Evolutionary conservation across 2,113 vertebrate genomes (phyloP).

Genomic region (Oryzias woworae): DNA sequence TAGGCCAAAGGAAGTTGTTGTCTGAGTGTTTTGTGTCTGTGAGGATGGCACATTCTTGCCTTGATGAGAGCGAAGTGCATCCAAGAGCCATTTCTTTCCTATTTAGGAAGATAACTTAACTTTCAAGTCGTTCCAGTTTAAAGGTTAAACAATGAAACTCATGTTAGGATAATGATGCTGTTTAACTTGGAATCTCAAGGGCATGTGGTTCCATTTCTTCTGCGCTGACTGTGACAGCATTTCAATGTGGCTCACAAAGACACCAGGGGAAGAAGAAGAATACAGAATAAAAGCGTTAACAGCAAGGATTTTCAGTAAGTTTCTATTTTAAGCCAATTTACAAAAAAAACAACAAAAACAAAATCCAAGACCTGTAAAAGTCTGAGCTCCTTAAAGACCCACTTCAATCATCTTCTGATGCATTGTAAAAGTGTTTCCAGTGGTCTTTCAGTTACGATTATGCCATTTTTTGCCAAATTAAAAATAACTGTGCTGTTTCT

Average conservation of each 20-base stretch:
- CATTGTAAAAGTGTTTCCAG: no score
- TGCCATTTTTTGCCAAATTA: no score
- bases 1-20: slow-evolving; percentile 40
- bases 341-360: no score
- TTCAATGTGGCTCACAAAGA: slow-evolving; percentile 40
- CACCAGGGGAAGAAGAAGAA: slow-evolving; percentile 11
- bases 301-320: no score
- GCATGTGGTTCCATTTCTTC: slow-evolving; percentile 44
- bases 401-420: no score
- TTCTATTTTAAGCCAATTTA: no score
- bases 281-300: neutral
- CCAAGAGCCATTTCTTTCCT: slow-evolving; percentile 13
- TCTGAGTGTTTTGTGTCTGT: slow-evolving; percentile 9
- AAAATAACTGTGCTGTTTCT: no score
- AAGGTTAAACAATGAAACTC: slow-evolving; percentile 64
- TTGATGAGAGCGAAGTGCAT: slow-evolving; percentile 26
- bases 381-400: no score
- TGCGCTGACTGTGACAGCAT: slow-evolving; percentile 56
- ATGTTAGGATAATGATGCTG: slow-evolving; percentile 52
- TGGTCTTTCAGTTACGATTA: no score
- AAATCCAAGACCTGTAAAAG: no score
- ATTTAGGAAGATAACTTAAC: slow-evolving; percentile 27
- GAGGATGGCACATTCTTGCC: slow-evolving; percentile 8
- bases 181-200: slow-evolving; percentile 69
- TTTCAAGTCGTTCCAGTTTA: slow-evolving; percentile 7